Percentiles rank a stretch among this genome's conserved stretches.
Conservation (phyloP, 2,888 invertebrate genomes). For the Pyrrhosoma nymphula region DNA sequence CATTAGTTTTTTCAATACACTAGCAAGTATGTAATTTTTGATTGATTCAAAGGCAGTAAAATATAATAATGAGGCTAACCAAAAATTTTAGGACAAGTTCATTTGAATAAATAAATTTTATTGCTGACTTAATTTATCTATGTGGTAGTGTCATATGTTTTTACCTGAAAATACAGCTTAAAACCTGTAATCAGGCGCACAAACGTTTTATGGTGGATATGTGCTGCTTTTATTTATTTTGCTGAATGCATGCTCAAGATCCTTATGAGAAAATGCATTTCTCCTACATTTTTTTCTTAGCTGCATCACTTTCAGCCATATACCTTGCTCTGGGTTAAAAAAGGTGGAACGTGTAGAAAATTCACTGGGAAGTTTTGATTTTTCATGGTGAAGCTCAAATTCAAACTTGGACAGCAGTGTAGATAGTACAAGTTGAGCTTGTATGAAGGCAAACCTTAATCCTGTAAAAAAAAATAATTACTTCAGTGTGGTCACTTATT, state of each 20-base stretch:
- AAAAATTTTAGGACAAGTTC: too few species aligned
- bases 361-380: slow-evolving; percentile 71
- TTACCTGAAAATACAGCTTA: too few species aligned
- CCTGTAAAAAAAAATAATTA: slow-evolving; percentile 17
- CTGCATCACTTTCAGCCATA: slow-evolving; percentile 73
- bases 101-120: too few species aligned
- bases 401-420: slow-evolving; percentile 22
- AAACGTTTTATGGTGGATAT: too few species aligned
- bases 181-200: too few species aligned
- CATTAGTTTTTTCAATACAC: too few species aligned
- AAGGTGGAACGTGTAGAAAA: slow-evolving; percentile 72
- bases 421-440: slow-evolving; percentile 23
- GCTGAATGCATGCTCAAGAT: neutral
- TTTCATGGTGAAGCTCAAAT: slow-evolving; percentile 69
- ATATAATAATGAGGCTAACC: too few species aligned
- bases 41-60: too few species aligned
- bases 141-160: too few species aligned
- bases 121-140: too few species aligned
- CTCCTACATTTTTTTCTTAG: slow-evolving; percentile 54
- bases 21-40: too few species aligned
- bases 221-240: too few species aligned
- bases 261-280: neutral
- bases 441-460: slow-evolving; percentile 46
- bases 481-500: neutral
- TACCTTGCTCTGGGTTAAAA: slow-evolving; percentile 72